Evolutionary conservation across 2,113 vertebrate species (phyloP), one percentile per base, ranked within the genome.

Genomic region (Opisthocomus hoazin): DNA sequence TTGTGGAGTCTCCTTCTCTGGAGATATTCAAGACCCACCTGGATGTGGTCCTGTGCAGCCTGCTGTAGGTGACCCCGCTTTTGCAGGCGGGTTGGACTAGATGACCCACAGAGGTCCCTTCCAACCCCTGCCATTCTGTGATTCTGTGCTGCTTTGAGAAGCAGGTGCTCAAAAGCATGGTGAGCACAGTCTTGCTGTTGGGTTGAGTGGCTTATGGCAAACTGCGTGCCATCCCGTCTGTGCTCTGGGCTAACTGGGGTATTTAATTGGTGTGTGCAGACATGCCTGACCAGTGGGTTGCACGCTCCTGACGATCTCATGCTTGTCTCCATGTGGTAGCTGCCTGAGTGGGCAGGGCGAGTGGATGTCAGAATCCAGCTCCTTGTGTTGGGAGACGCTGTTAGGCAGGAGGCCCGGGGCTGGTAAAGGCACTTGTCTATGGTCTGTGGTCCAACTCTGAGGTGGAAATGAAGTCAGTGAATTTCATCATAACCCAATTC

Each of bases 361-460:
- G 48, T 74, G 53, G 21, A 66, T 15, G 26, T 1, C 3, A 1
- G 36, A n/a, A 41, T 66, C 12, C 18, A 20, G 21, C 27, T 23
- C 45, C 63, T 37, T 43, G 27, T 0, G 0, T 10, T n/a, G n/a
- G 48, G 45, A 90, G 41, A 0, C 10, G n/a, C 53, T 45, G 27
- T 10, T 11, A 24, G 39, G 60, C 48, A 61, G 39, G 36, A 58
- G 50, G 32, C 15, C 34, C 0, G 2, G 36, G 43, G n/a, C 63
- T 69, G 36, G 24, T 30, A 32, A 74, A 56, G 6, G 45, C 6
- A 1, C 26, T 60, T 30, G 21, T 21, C 26, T 43, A 12, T 34
- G 15, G 37, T 7, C 39, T 0, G 0, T 54, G 68, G 37, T 0
- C 1, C 54, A 56, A 13, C 46, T 51, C 39, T 1, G 65, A 2